phyloP scores from a whole-genome alignment of 2,113 vertebrate genomes.

The Dicaeum eximium region DNA sequence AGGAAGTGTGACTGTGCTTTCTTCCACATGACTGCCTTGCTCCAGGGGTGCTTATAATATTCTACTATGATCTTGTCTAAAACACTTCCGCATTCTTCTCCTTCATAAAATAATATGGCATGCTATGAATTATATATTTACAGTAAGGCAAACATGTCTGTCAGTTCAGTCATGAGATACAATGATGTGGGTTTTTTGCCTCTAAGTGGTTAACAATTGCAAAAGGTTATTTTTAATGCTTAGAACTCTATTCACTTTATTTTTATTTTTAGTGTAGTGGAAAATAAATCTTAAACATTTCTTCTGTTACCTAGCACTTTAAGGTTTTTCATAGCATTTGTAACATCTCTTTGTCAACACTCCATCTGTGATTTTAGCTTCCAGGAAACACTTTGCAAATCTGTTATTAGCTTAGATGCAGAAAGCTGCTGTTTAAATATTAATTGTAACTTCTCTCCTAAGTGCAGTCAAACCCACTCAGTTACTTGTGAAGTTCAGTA shows the following conservation, averaged over 20 bases:
- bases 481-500: not conserved
- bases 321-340: not conserved
- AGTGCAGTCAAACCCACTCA: not conserved
- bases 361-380: constrained; percentile 47
- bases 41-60: not conserved
- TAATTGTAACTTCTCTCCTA: not conserved
- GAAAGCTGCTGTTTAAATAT: constrained; percentile 50
- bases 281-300: not conserved
- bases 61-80: not conserved
- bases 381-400: constrained; percentile 26
- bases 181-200: not conserved
- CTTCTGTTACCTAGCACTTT: not conserved
- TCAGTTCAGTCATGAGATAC: not conserved
- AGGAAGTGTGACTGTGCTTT: not conserved
- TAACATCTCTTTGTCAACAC: not conserved
- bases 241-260: not conserved
- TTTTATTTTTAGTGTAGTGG: not conserved
- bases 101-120: not conserved
- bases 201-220: constrained; percentile 8
- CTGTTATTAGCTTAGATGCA: constrained; percentile 20
- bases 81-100: not conserved
- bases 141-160: not conserved
- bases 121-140: not conserved
- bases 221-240: not conserved
- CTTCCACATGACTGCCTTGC: not conserved